Evolutionary conservation across 2,888 invertebrate genomes (phyloP).

Genomic region (Drosophila cognata): DNA sequence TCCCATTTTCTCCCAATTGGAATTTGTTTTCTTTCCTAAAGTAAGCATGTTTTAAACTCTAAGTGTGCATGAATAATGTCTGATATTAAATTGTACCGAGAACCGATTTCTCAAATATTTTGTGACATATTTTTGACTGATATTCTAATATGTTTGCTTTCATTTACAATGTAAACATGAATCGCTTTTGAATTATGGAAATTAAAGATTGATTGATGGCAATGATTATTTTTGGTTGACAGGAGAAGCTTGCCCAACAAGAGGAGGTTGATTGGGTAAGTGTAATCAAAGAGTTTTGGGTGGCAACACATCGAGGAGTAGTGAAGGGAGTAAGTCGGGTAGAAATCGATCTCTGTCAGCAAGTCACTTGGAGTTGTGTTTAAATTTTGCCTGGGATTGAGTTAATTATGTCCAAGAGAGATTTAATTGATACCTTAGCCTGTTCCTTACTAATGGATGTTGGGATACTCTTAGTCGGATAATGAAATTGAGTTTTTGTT

Average conservation of each 20-base stretch:
- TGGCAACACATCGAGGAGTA: not conserved
- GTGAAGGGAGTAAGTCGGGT: not conserved
- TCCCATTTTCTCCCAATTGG: conserved; percentile 2
- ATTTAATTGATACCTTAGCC: not conserved
- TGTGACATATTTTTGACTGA: not conserved
- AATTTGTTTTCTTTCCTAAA: conserved; percentile 61
- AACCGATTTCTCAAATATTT: not conserved
- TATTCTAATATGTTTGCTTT: not conserved
- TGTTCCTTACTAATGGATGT: not conserved
- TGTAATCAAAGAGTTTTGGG: not conserved
- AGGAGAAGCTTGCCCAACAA: not conserved
- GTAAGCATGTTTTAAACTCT: conserved; percentile 33
- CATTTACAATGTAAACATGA: not conserved
- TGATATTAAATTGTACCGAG: conserved; percentile 13
- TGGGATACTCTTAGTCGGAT: not conserved
- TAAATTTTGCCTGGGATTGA: not conserved
- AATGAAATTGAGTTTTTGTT: not conserved
- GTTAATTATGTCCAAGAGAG: not conserved
- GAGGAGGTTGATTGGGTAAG: not conserved
- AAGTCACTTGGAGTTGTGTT: not conserved
- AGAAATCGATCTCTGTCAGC: not conserved
- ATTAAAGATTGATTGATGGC: not conserved
- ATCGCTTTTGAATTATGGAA: not conserved
- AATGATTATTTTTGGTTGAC: not conserved
- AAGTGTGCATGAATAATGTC: conserved; percentile 40